Evolutionary conservation across 2,113 vertebrate genomes (phyloP), one percentile per base, ranked within the genome.

Genomic region (Clarias batrachus): DNA sequence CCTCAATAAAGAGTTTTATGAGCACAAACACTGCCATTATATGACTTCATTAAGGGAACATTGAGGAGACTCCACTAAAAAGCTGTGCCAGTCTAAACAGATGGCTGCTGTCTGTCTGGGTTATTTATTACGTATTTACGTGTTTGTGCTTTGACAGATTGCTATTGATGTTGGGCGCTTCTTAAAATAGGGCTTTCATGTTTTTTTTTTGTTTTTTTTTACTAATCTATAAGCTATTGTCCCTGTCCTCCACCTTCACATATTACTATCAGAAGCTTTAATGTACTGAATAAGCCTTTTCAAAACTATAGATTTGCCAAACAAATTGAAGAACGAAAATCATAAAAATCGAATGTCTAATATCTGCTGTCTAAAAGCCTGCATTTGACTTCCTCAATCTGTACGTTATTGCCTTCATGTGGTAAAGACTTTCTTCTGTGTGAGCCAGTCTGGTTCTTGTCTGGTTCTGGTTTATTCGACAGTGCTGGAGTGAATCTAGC

Each of bases 21-120:
- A 82, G 88, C 56, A 73, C 27, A 85, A 86, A 86, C 68, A 81
- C 74, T 81, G 74, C 83, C 27, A 82, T 87, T 77, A 87, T 87
- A 65, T 79, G 82, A 76, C 82, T 83, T 89, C 88, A 89, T 87
- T 87, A 89, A 87, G 54, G 71, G 83, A 85, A 85, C 88, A 48
- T 27, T 25, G 68, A 68, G 71, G 73, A 82, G 80, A 48, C 83
- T 89, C 65, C 66, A 85, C 77, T 89, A 87, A 60, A 87, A 60
- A 62, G 30, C 83, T 83, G 63, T 83, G 71, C 52, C 89, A 83
- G 84, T 83, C 33, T 68, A 87, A 89, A 87, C 89, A 89, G 89
- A 89, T 89, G 89, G 86, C 84, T 87, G 57, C 65, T 86, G 89
- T 87, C 89, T 85, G 83, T 87, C 83, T 87, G 84, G 56, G 37